Conservation (phyloP, 2,888 invertebrate species). For the Octodonta nipae region DNA sequence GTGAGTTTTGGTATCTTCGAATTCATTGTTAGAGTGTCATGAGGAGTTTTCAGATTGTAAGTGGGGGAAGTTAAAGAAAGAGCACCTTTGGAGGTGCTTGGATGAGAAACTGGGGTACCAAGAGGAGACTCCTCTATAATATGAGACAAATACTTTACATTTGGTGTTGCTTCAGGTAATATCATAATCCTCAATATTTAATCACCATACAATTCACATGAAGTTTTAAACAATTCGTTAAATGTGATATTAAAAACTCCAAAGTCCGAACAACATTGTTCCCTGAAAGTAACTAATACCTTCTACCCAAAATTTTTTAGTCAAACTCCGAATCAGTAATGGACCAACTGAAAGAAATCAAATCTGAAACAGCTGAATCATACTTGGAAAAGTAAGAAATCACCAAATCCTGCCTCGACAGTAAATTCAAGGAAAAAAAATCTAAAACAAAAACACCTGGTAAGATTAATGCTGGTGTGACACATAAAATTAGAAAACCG, state of each 20-base stretch:
- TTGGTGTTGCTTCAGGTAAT: too few species aligned
- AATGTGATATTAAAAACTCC: constrained; percentile 21
- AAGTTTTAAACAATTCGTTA: constrained; percentile 9
- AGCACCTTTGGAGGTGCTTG: too few species aligned
- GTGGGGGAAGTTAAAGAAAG: too few species aligned
- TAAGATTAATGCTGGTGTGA: constrained; percentile 53
- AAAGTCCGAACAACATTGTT: constrained; percentile 29
- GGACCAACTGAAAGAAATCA: constrained; percentile 9
- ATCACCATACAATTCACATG: constrained; percentile 15
- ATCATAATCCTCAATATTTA: too few species aligned
- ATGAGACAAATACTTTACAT: too few species aligned
- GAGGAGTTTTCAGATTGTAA: too few species aligned
- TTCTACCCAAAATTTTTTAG: constrained; percentile 44
- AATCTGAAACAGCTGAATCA: neutral
- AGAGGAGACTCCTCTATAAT: too few species aligned
- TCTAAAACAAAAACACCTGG: constrained; percentile 25
- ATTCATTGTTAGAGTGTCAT: too few species aligned
- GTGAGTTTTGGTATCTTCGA: constrained; percentile 25
- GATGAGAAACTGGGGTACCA: too few species aligned
- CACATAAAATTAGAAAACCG: too few species aligned
- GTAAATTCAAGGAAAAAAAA: neutral
- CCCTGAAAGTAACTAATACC: constrained; percentile 30
- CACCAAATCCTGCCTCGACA: neutral
- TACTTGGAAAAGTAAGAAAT: too few species aligned
- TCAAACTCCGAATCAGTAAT: constrained; percentile 31